These are phyloP conservation scores for Leptinotarsa tumamoca DNA, from an alignment of 2,888 invertebrate genomes.

Conservation along the genomic window DNA sequence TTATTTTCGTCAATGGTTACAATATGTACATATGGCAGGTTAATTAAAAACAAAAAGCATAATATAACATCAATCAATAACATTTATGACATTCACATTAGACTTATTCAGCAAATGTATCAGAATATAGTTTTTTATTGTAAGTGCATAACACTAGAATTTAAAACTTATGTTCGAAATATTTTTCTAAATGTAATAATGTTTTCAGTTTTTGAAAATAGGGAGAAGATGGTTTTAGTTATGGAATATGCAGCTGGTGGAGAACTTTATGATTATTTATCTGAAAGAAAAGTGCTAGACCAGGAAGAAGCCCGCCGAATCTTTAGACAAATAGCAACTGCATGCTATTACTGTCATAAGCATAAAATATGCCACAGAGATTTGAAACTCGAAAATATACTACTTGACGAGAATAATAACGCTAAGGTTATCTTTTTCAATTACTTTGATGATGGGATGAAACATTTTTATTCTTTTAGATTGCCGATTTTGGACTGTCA, in stretches of 20 bases:
- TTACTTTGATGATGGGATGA: constrained; percentile 11
- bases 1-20: too few species aligned
- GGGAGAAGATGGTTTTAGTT: constrained; percentile 98
- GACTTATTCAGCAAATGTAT: too few species aligned
- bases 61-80: too few species aligned
- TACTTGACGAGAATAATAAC: constrained; percentile 92
- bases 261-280: constrained; percentile 96
- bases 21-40: too few species aligned
- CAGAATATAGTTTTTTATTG: too few species aligned
- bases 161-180: neutral
- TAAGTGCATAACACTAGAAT: neutral
- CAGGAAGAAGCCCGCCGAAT: constrained; percentile 94
- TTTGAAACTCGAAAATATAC: constrained; percentile 94
- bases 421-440: constrained; percentile 79
- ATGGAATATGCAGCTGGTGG: constrained; percentile 99
- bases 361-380: constrained; percentile 97
- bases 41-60: too few species aligned
- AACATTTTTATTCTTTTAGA: constrained; percentile 70
- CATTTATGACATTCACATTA: too few species aligned
- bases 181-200: neutral
- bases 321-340: constrained; percentile 96
- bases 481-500: constrained; percentile 98
- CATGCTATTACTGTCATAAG: constrained; percentile 98
- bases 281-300: constrained; percentile 88
- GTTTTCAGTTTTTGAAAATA: constrained; percentile 93